Percentiles rank a stretch among this genome's conserved stretches.
phyloP scores from a whole-genome alignment of 2,113 vertebrate genomes.

The Stegastes partitus region DNA sequence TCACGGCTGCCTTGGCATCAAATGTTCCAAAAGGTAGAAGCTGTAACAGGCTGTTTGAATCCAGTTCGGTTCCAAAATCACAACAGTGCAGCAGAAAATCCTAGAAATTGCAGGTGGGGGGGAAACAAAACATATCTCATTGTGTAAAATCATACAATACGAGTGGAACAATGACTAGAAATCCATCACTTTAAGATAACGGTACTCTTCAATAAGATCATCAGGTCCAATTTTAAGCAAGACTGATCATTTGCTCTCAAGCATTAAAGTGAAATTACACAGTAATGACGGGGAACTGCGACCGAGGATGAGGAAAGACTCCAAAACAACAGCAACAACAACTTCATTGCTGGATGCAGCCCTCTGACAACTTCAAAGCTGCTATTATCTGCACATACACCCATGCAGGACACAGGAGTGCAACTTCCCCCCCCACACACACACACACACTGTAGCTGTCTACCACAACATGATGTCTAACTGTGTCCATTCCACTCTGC shows the following conservation, averaged over 20 bases:
- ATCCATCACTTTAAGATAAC: too few species aligned
- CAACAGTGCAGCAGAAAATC: background rate
- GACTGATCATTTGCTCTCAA: background rate
- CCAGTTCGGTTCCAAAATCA: slow-evolving; percentile 16
- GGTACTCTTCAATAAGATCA: background rate
- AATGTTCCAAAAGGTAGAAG: background rate
- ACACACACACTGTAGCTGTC: background rate
- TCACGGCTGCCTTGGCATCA: background rate
- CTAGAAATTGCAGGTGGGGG: too few species aligned
- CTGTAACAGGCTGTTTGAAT: background rate
- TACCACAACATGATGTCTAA: background rate
- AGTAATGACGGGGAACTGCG: background rate
- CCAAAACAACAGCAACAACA: background rate
- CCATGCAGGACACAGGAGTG: background rate
- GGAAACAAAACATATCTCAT: background rate
- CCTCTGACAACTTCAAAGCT: background rate
- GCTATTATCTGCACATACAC: background rate
- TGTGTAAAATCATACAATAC: too few species aligned
- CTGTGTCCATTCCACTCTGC: slow-evolving; percentile 19
- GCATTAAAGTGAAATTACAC: slow-evolving; percentile 9
- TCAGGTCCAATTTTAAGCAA: background rate
- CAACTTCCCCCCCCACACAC: too few species aligned
- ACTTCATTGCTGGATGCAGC: background rate
- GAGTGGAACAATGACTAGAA: background rate
- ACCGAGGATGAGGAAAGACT: background rate